Evolutionary conservation across 2,797 vertebrate genomes (phyloP), one percentile per base, ranked within the genome.

Genomic region (Hylomyscus alleni): DNA sequence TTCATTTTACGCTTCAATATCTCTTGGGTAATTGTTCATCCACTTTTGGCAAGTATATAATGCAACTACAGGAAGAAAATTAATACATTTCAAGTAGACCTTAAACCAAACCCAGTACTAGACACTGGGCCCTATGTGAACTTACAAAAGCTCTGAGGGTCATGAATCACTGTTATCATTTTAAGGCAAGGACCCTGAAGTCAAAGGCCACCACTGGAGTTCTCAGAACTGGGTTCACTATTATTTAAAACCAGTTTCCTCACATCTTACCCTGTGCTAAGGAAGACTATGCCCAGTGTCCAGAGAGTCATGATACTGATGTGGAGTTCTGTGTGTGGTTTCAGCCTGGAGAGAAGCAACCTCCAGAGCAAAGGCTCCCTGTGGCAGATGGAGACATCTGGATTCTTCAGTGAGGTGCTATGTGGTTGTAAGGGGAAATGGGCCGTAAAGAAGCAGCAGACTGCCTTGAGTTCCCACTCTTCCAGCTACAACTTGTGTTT

Each of bases 141-240:
- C 13, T 54, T 50, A 75, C 1, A 26, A 10, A 37, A 50, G 24
- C 34, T 73, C 56, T 37, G 52, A 50, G 73, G 34, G 20, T 84
- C 65, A 69, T 44, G 37, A 56, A 12, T 50, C 40, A 65, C 40
- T 29, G 14, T 29, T 34, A 7, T 69, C 72, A 67, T 91, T 62
- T 78, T 67, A 67, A 94, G n/a, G 12, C 58, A 80, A 95, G 58
- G 34, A 93, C 44, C 17, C 22, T 50, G 85, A 92, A 76, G 44
- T 56, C 58, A 62, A 85, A 86, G 4, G 4, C 31, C 34, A 19
- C 26, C 73, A 10, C 14, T 29, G 0, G 0, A 60, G 50, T 24
- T 72, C 50, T 47, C 52, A 40, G 76, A 73, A 40, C 84, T 60
- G 14, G 40, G 29, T 17, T 85, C 3, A 37, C 13, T 50, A 44